A percentile compares a stretch with the other conserved stretches of the same genome.
These are phyloP conservation scores for Cataglyphis livida DNA, from an alignment of 2,888 invertebrate genomes.

Conservation along the genomic window DNA sequence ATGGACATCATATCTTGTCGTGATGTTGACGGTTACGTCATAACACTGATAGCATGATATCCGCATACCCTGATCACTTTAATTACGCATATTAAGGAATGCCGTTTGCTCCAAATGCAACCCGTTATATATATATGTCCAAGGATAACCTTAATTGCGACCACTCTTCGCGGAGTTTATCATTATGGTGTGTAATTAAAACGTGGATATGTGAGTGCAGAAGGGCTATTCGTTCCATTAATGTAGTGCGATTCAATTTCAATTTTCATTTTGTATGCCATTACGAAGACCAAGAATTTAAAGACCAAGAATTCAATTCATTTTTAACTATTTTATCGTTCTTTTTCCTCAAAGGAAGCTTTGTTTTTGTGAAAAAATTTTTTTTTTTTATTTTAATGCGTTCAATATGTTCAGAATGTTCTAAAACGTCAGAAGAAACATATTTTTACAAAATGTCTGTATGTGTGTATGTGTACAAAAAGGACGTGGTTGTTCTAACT, in stretches of 20 bases:
- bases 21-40: conserved; percentile 65
- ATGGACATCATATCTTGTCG: conserved; percentile 39
- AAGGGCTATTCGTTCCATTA: conserved; percentile 17
- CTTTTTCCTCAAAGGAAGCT: too few relatives aligned
- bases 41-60: conserved; percentile 57
- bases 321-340: too few relatives aligned
- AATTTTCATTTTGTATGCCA: conserved; percentile 20
- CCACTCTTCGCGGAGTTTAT: conserved; percentile 27
- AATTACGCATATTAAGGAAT: conserved; percentile 52
- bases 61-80: conserved; percentile 54
- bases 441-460: too few relatives aligned
- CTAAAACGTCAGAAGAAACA: too few relatives aligned
- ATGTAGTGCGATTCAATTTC: conserved; percentile 20
- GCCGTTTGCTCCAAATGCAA: conserved; percentile 11
- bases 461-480: too few relatives aligned
- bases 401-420: too few relatives aligned
- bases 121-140: neutral
- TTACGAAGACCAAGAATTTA: neutral
- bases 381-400: too few relatives aligned
- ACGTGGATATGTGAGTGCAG: neutral
- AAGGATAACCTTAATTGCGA: conserved; percentile 15
- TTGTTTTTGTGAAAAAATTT: too few relatives aligned
- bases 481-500: too few relatives aligned
- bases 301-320: too few relatives aligned
- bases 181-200: conserved; percentile 35